Evolutionary conservation across 2,888 invertebrate species (phyloP).

Genomic region (Hanleya hanleyi): DNA sequence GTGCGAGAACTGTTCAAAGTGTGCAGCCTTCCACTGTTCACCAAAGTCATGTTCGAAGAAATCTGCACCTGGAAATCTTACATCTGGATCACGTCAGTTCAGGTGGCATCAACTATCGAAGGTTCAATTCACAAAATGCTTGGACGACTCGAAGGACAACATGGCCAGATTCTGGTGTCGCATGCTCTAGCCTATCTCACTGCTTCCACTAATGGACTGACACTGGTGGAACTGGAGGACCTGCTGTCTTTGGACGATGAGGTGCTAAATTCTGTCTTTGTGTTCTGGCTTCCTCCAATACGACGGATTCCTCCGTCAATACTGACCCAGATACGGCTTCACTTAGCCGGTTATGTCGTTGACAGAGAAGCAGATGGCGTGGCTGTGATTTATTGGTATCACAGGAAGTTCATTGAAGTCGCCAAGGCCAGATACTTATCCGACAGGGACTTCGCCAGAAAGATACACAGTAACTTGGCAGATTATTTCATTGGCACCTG

Average conservation of each 20-base stretch:
- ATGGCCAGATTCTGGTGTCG: slow-evolving; percentile 42
- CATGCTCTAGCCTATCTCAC: slow-evolving; percentile 51
- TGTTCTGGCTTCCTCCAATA: slow-evolving; percentile 51
- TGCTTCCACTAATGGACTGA: slow-evolving; percentile 48
- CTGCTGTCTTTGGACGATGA: slow-evolving; percentile 44
- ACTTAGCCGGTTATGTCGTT: slow-evolving; percentile 47
- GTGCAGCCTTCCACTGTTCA: slow-evolving; percentile 51
- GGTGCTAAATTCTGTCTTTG: slow-evolving; percentile 48
- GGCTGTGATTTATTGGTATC: slow-evolving; percentile 42
- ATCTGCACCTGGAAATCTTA: slow-evolving; percentile 48
- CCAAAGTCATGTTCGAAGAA: slow-evolving; percentile 48
- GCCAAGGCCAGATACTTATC: slow-evolving; percentile 30
- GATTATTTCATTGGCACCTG: slow-evolving; percentile 37
- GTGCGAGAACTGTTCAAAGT: slow-evolving; percentile 37
- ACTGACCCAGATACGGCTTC: slow-evolving; percentile 44
- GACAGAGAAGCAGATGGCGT: slow-evolving; percentile 51
- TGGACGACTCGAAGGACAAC: slow-evolving; percentile 44
- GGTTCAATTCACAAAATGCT: slow-evolving; percentile 29
- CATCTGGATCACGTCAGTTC: slow-evolving; percentile 1
- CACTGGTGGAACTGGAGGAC: slow-evolving; percentile 51
- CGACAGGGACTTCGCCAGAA: not conserved
- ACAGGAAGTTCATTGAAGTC: slow-evolving; percentile 39
- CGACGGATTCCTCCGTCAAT: slow-evolving; percentile 52
- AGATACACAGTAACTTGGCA: slow-evolving; percentile 80
- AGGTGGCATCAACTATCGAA: not conserved